Evolutionary conservation across 2,888 invertebrate genomes (phyloP).

Genomic region (Diplolepis rosae): DNA sequence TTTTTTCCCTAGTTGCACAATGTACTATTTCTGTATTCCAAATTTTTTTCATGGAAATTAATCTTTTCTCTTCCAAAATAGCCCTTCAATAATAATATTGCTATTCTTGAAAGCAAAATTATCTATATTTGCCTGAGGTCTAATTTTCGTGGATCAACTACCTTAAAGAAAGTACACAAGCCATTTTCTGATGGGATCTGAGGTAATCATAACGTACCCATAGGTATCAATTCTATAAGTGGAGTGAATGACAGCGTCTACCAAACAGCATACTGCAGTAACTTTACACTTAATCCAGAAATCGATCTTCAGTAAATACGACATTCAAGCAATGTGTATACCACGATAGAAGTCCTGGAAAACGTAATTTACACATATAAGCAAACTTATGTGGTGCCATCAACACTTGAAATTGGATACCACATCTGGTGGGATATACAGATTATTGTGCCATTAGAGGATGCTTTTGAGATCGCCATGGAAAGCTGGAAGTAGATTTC

Average conservation of each 20-base stretch:
- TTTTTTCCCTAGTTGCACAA: no score
- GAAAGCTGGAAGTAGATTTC: constrained; percentile 9
- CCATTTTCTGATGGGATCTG: neutral
- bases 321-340: constrained; percentile 7
- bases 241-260: constrained; percentile 14
- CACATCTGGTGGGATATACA: constrained; percentile 61
- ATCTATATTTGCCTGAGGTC: no score
- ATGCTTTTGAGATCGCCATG: constrained; percentile 34
- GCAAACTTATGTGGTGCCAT: constrained; percentile 27
- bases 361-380: neutral
- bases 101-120: no score
- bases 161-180: neutral
- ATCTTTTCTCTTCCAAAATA: no score
- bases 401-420: constrained; percentile 59
- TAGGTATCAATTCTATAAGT: neutral
- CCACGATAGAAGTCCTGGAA: constrained; percentile 13
- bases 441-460: constrained; percentile 64
- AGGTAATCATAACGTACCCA: neutral
- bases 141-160: no score
- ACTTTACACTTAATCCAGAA: constrained; percentile 3
- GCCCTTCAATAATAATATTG: no score
- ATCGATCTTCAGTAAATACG: constrained; percentile 24
- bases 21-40: no score
- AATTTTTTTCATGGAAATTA: no score
- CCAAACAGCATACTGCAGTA: neutral